phyloP scores from a whole-genome alignment of 2,797 vertebrate species.

The Coregonus ussuriensis region DNA sequence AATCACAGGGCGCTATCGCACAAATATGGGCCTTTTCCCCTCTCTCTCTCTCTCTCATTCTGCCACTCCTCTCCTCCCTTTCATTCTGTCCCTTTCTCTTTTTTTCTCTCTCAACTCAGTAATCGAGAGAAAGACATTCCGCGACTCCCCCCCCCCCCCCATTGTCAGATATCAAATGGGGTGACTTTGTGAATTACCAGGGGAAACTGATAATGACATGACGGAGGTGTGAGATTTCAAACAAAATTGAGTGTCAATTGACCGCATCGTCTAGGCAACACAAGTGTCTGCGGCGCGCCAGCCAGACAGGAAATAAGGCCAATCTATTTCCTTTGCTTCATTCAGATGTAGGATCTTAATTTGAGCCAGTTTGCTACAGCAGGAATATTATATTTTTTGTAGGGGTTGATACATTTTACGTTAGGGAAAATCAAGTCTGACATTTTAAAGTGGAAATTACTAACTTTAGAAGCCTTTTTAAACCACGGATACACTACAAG shows the following conservation, averaged over 20 bases:
- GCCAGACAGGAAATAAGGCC: slow-evolving; percentile 78
- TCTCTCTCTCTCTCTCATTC: slow-evolving; percentile 43
- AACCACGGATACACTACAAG: no score
- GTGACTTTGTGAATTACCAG: slow-evolving; percentile 78
- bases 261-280: slow-evolving; percentile 74
- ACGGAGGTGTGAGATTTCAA: slow-evolving; percentile 79
- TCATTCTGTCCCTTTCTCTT: slow-evolving; percentile 63
- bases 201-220: slow-evolving; percentile 78
- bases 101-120: slow-evolving; percentile 50
- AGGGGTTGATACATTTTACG: no score
- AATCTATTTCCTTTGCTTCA: slow-evolving; percentile 75
- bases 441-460: no score
- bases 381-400: no score
- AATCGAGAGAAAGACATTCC: slow-evolving; percentile 73
- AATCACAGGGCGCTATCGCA: slow-evolving; percentile 37
- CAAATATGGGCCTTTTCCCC: slow-evolving; percentile 56
- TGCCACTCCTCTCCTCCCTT: slow-evolving; percentile 20
- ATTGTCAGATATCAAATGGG: slow-evolving; percentile 79
- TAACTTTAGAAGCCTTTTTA: no score
- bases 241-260: slow-evolving; percentile 82
- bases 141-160: slow-evolving; percentile 63
- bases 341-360: no score
- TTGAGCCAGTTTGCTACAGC: no score
- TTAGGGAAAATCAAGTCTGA: no score
- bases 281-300: slow-evolving; percentile 61